Evolutionary conservation across 1,140 invertebrate species (phyloP), one percentile per base, ranked within the genome.

Genomic region (Daktulosphaira vitifoliae): DNA sequence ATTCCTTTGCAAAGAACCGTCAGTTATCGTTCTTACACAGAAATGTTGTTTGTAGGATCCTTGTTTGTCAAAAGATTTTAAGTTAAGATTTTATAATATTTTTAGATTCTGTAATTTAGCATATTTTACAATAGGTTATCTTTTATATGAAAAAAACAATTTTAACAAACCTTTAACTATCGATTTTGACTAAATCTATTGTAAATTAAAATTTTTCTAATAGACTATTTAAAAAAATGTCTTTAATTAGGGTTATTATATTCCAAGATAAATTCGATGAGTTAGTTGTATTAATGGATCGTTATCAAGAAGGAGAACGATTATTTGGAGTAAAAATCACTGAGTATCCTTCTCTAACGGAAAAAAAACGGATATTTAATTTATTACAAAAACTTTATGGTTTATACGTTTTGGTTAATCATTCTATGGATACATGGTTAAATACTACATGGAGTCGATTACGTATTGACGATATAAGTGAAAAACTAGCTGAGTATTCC

Each of bases 401-500:
- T 73, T 76, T 97, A 1, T 98, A 97, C 73, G 96, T 96, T 74
- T 90, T 94, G 71, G 94, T 98, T 1, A 94, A 97, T 66, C 92
- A 54, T 44, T 81, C 91, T 68, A 92, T 98, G 9, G 92, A 88
- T 74, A 92, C 90, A 70, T 97, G 97, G 76, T 96, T 96, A 70
- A 92, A 96, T 71, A 96, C 97, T 71, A 85, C 90, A 0, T 98
- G 94, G 94, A 85, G 84, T 26, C 92, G 96, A 72, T 89, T 97
- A 1, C 93, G 97, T 71, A 94, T 97, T 70, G 94, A 97, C 74
- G 91, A 95, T 72, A 97, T 98, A 68, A 96, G 96, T 73, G 93
- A 94, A 72, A 93, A 96, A 74, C 76, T 97, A 8, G 88, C 94
- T 83, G 94, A 97, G 70, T 97, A 97, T 73, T 92, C 96, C 77